Base-by-base conservation (phyloP, 2,797 vertebrate genomes). In the Molossus molossus region DNA sequence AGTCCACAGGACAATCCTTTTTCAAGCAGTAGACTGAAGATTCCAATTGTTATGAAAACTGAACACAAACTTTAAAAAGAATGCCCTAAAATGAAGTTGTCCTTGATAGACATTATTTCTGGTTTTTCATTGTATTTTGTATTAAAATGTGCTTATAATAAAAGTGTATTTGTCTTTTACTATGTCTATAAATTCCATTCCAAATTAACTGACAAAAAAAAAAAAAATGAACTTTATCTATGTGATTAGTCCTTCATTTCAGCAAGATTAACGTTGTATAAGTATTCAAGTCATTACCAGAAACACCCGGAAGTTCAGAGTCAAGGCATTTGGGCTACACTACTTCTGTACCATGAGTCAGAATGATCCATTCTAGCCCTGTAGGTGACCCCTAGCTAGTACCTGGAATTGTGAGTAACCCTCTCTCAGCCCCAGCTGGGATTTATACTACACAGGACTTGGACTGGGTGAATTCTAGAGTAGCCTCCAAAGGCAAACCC, bases 151-250 rank as follows among this genome's bases (percentile, higher is more conserved):
- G 87, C 5, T 33, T 60, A 9, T 53, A 86, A 93, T 77, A 81
- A 76, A 90, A n/a, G 11, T 55, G 0, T 27, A 45, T 65, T 86
- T 64, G 17, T 5, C 3, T 75, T 75, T 79, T 83, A 75, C 58
- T 48, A 57, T 14, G 60, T 73, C 13, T 77, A 57, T 87, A 81
- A 55, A 72, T 65, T 91, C 90, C 11, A 73, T 72, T 94, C 79
- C 75, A 73, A 82, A 58, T 69, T 70, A 77, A 84, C 20, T 60
- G 69, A 62, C 4, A 92, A 81, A 92, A 82, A 14, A 92, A 82
- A 14, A 95, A 75, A 90, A 73, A 25, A 58, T 64, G 77, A 90
- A 80, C 3, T 82, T 82, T 57, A 94, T 79, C 12, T 81, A 55
- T 17, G 21, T 29, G 15, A 91, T 21, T 64, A 29, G 45, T 40